These are phyloP conservation scores for Ardeotis arabs DNA, from an alignment of 2,113 vertebrate genomes.

Conservation along the genomic window DNA sequence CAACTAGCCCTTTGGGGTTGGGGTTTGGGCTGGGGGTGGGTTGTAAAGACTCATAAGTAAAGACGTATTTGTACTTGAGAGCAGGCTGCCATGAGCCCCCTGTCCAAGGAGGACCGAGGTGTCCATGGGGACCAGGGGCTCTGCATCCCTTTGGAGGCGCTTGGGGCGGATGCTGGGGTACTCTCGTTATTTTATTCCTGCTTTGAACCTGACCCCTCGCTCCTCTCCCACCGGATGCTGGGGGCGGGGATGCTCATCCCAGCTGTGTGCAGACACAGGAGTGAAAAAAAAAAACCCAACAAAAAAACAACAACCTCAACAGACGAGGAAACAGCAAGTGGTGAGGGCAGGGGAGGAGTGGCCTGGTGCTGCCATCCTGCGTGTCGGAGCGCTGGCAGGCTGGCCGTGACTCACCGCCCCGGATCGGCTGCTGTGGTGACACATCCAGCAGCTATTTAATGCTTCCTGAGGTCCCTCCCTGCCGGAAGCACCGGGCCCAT, in stretches of 20 bases:
- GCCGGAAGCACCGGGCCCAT: fast-evolving
- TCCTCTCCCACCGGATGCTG: fast-evolving
- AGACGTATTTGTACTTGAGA: background rate
- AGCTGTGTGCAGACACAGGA: fast-evolving
- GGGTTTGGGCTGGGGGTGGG: background rate
- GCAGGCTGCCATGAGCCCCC: background rate
- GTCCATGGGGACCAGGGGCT: background rate
- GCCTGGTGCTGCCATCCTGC: background rate
- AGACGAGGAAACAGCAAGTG: background rate
- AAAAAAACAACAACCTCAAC: background rate
- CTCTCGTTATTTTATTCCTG: background rate
- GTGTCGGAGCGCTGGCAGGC: background rate
- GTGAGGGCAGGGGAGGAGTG: background rate
- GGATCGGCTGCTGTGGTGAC: background rate
- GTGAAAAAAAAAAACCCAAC: background rate
- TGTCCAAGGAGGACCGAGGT: background rate
- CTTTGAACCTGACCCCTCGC: background rate
- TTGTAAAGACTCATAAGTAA: background rate
- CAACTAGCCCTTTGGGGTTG: fast-evolving
- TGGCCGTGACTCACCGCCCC: background rate
- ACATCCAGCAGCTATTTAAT: background rate
- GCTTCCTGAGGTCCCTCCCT: background rate
- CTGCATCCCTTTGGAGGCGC: background rate
- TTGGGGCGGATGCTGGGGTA: background rate
- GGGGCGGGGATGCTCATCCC: background rate